These are phyloP conservation scores for Danionella cerebrum DNA, from an alignment of 2,113 vertebrate species.

Conservation along the genomic window DNA sequence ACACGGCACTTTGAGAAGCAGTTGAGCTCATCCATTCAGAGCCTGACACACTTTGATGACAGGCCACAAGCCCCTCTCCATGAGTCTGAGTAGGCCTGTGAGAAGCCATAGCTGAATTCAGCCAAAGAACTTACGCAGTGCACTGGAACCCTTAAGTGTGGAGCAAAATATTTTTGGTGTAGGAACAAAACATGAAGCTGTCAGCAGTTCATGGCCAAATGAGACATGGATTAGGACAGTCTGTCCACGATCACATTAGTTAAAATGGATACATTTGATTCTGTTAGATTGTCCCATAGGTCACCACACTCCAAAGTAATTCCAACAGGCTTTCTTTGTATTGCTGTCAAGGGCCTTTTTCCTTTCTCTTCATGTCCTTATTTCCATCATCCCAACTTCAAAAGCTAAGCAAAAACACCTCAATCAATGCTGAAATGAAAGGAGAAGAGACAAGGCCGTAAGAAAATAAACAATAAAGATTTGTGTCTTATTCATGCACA, in stretches of 20 bases:
- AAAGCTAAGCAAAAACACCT: conserved; percentile 47
- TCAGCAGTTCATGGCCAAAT: neutral
- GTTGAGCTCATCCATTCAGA: conserved; percentile 30
- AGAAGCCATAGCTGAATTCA: neutral
- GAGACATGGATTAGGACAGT: neutral
- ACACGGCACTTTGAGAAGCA: conserved; percentile 25
- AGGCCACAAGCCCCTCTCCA: conserved; percentile 14
- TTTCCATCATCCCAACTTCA: conserved; percentile 40
- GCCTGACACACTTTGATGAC: conserved; percentile 18
- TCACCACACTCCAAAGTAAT: conserved; percentile 7
- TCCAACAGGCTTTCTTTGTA: neutral
- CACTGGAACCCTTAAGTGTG: neutral
- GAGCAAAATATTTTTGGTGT: conserved; percentile 17
- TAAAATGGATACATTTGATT: neutral
- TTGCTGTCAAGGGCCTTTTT: neutral
- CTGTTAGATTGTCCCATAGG: neutral
- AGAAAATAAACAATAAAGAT: neutral
- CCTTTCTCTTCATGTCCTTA: neutral
- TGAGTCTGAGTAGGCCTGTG: neutral
- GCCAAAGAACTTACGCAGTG: conserved; percentile 12
- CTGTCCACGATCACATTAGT: neutral
- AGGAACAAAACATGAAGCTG: neutral
- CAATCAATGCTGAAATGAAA: conserved; percentile 28
- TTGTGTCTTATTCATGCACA: no score
- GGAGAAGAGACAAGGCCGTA: neutral